Evolutionary conservation across 2,113 vertebrate species (phyloP).

Genomic region (Empidonax alnorum): DNA sequence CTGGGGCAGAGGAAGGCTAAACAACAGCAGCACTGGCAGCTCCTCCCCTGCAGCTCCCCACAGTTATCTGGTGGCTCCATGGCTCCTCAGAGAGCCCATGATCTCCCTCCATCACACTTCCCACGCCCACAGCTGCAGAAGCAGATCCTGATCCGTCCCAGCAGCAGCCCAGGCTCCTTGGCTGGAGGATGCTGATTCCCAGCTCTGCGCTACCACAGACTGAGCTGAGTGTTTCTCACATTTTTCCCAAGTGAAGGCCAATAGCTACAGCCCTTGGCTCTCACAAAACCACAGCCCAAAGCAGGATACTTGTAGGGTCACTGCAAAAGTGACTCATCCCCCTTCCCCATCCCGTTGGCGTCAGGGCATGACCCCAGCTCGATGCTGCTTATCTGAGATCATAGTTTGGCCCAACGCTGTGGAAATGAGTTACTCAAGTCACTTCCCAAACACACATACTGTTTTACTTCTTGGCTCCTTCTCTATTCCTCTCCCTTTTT

Average conservation of each 20-base stretch:
- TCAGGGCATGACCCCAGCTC: neutral
- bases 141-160: neutral
- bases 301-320: neutral
- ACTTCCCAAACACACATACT: neutral
- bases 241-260: neutral
- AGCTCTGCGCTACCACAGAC: fast-evolving
- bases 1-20: fast-evolving
- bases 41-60: neutral
- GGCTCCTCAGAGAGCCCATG: neutral
- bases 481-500: neutral
- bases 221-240: neutral
- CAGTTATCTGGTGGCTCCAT: fast-evolving
- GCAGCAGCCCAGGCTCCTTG: neutral
- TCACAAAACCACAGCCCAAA: neutral
- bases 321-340: neutral
- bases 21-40: fast-evolving
- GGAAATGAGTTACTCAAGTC: neutral
- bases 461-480: neutral
- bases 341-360: neutral
- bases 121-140: neutral
- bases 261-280: neutral
- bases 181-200: neutral
- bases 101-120: neutral
- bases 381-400: neutral
- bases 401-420: fast-evolving